phyloP scores from a whole-genome alignment of 1,140 invertebrate genomes.

The Piezodorus guildinii region DNA sequence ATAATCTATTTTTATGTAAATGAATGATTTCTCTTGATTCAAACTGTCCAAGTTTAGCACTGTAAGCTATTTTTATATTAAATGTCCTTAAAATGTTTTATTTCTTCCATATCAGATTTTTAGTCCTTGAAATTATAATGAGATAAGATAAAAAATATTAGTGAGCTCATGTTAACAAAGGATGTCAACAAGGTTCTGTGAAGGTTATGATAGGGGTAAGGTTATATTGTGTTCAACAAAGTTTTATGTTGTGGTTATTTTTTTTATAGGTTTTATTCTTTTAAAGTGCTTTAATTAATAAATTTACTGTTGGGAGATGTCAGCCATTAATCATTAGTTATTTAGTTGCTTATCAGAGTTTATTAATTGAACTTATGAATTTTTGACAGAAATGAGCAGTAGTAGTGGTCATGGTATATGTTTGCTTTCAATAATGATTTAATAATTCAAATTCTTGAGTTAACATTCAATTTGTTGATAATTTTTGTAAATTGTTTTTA shows the following conservation, averaged over 20 bases:
- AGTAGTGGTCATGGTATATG: slow-evolving; percentile 28
- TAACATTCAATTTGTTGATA: slow-evolving; percentile 28
- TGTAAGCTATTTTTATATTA: neutral
- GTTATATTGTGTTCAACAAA: slow-evolving; percentile 6
- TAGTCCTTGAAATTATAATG: slow-evolving; percentile 10
- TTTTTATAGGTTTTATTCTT: too few species aligned
- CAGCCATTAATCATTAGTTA: too few species aligned
- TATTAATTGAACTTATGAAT: neutral
- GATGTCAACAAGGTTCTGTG: slow-evolving; percentile 12
- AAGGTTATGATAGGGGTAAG: slow-evolving; percentile 14
- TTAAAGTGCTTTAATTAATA: too few species aligned
- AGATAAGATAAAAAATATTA: slow-evolving; percentile 3
- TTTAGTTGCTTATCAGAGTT: too few species aligned
- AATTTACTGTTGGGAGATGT: too few species aligned
- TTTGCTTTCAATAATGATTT: slow-evolving; percentile 9
- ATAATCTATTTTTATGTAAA: too few species aligned
- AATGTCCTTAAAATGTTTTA: slow-evolving; percentile 1
- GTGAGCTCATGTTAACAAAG: slow-evolving; percentile 3
- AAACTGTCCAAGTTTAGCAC: too few species aligned
- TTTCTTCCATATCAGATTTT: neutral
- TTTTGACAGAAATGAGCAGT: slow-evolving; percentile 23
- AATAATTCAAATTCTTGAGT: slow-evolving; percentile 22
- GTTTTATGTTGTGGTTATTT: neutral
- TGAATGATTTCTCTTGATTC: too few species aligned
- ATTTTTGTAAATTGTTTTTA: slow-evolving; percentile 24